phyloP scores from a whole-genome alignment of 1,140 invertebrate species.

The Pseudomyrmex pallidus region DNA sequence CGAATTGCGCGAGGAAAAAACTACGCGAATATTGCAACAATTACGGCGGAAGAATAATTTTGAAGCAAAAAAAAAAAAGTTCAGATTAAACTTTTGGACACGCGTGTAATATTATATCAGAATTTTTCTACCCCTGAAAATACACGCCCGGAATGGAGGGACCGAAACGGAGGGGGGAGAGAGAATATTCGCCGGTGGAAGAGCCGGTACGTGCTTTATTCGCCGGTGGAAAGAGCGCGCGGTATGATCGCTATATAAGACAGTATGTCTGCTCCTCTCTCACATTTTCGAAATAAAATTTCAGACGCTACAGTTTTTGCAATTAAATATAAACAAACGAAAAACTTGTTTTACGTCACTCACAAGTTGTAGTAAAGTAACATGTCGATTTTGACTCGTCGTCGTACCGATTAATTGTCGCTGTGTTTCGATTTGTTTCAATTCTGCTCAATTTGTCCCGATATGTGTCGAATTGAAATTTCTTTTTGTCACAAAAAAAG shows the following conservation, averaged over 20 bases:
- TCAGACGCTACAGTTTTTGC: neutral
- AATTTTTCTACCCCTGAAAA: constrained; percentile 5
- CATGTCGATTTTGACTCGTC: too few relatives aligned
- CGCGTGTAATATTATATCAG: neutral
- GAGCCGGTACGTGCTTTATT: constrained; percentile 16
- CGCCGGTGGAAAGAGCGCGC: neutral
- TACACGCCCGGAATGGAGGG: neutral
- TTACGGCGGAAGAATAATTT: neutral
- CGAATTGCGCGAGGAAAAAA: too few relatives aligned
- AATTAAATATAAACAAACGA: too few relatives aligned
- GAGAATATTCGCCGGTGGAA: constrained; percentile 5
- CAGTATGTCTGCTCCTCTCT: neutral
- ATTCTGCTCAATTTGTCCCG: too few relatives aligned
- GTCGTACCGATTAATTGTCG: too few relatives aligned
- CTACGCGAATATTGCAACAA: too few relatives aligned
- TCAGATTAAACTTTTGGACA: neutral
- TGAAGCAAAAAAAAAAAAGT: neutral
- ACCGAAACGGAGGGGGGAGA: neutral
- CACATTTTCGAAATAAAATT: neutral
- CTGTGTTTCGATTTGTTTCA: too few relatives aligned
- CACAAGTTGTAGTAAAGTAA: too few relatives aligned
- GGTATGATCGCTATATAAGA: neutral
- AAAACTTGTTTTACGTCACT: too few relatives aligned
- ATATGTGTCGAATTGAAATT: too few relatives aligned
- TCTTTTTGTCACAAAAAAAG: too few relatives aligned